Evolutionary conservation across 2,888 invertebrate species (phyloP), one percentile per base, ranked within the genome.

Genomic region (Chromoteleia sp.): DNA sequence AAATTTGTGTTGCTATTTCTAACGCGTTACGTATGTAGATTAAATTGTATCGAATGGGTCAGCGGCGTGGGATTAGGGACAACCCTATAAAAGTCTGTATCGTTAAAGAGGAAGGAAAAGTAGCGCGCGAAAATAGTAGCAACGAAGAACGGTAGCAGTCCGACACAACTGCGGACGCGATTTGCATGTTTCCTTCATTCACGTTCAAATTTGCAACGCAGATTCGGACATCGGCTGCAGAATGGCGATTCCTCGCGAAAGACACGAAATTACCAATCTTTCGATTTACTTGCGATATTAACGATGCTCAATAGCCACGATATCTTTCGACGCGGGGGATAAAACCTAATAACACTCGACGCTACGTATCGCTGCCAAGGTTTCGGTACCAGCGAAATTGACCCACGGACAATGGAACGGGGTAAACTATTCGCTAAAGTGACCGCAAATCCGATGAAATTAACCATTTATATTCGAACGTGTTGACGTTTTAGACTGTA

Each of bases 201-300:
- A 75, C 71, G 75, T 71, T 78, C 56, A 29, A 79, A 82, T 82
- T 82, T 82, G 82, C 82, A 82, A 82, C 82, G 75, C 82, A 82
- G 79, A 82, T 82, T 78, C 63, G 67, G 67, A 77, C 71, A 76
- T 76, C 15, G 68, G 76, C 65, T 68, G 41, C 63, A 73, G 71
- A 79, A 79, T 67, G 73, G 63, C 48, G 65, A 67, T 70, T 80
- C 61, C 65, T 14, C 33, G 29, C 17, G 63, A 73, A 76, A 67
- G n/a, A 79, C 67, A 79, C 67, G 52, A 75, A 79, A 82, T 82
- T 73, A 73, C 82, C 73, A 79, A 76, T 73, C 76, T 73, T 79
- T 76, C 79, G 82, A 82, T 82, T 79, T 71, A 59, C 75, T 79
- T 50, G 75, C 73, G 48, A 74, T 75, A 75, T 78, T 70, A 82